Percentiles rank a stretch among this genome's conserved stretches.
Conservation (phyloP, 2,888 invertebrate species). For the Ligdia adustata region DNA sequence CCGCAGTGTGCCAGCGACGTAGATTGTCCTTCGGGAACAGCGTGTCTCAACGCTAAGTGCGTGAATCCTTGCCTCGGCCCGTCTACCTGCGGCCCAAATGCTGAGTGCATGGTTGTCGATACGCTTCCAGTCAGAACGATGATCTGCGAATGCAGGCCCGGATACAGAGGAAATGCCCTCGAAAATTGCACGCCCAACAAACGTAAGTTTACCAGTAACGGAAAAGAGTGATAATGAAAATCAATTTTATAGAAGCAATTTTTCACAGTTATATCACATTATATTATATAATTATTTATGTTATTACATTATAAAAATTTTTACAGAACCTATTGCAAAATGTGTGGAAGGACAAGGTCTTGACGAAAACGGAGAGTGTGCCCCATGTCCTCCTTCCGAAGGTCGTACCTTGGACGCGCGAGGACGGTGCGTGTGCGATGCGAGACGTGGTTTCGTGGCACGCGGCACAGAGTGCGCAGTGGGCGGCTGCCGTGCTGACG, state of each 20-base stretch:
- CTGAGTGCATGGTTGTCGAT: slow-evolving; percentile 90
- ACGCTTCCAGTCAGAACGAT: slow-evolving; percentile 94
- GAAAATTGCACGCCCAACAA: slow-evolving; percentile 88
- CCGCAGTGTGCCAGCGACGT: slow-evolving; percentile 89
- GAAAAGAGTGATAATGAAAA: too few relatives aligned
- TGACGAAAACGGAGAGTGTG: slow-evolving; percentile 90
- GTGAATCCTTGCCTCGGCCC: slow-evolving; percentile 92
- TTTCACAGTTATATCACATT: too few relatives aligned
- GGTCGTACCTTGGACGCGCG: slow-evolving; percentile 90
- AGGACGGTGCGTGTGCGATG: slow-evolving; percentile 92
- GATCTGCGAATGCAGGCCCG: slow-evolving; percentile 94
- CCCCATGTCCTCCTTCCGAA: slow-evolving; percentile 87
- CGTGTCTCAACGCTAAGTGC: slow-evolving; percentile 92
- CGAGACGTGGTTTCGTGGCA: slow-evolving; percentile 90
- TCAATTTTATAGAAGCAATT: too few relatives aligned
- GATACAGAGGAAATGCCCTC: slow-evolving; percentile 94
- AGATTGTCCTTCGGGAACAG: slow-evolving; percentile 92
- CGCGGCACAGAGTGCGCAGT: slow-evolving; percentile 92
- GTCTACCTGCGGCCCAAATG: slow-evolving; percentile 92
- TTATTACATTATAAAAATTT: too few relatives aligned
- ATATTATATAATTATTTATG: too few relatives aligned
- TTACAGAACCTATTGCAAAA: slow-evolving; percentile 81
- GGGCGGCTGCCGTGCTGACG: slow-evolving; percentile 88
- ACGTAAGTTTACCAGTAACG: slow-evolving; percentile 83
- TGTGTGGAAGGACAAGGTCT: slow-evolving; percentile 91